Evolutionary conservation across 2,888 invertebrate species (phyloP).

Genomic region (Drosophila recens): DNA sequence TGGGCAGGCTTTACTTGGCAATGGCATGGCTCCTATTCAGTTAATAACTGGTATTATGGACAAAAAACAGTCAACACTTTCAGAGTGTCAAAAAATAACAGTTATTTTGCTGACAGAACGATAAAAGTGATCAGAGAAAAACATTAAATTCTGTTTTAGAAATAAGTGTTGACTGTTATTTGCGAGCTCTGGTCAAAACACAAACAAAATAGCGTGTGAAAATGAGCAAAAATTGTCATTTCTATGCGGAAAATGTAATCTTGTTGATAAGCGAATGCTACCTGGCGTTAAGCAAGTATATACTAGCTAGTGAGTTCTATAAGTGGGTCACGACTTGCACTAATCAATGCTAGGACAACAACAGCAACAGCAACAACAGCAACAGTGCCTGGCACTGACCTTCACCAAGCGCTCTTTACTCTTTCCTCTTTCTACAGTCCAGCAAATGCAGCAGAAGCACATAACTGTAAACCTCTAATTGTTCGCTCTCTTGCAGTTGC

Average conservation of each 20-base stretch:
- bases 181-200: no score
- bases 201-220: conserved; percentile 43
- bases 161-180: no score
- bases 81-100: no score
- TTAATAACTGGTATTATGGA: no score
- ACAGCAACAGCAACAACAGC: conserved; percentile 28
- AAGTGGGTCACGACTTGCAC: conserved; percentile 40
- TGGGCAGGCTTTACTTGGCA: no score
- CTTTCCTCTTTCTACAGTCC: not conserved
- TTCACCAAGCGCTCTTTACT: conserved; percentile 46
- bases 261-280: conserved; percentile 43
- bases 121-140: no score
- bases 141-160: no score
- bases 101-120: no score
- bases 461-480: conserved; percentile 22
- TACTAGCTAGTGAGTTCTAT: conserved; percentile 4
- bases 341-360: conserved; percentile 42
- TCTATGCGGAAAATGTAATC: conserved; percentile 54
- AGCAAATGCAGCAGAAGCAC: conserved; percentile 6
- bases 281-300: no score
- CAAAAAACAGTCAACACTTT: no score
- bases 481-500: conserved; percentile 3
- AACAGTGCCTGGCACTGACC: conserved; percentile 50
- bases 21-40: no score
- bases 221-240: conserved; percentile 30